Base-by-base conservation (phyloP, 1,140 invertebrate genomes). In the Eurosta solidaginis region DNA sequence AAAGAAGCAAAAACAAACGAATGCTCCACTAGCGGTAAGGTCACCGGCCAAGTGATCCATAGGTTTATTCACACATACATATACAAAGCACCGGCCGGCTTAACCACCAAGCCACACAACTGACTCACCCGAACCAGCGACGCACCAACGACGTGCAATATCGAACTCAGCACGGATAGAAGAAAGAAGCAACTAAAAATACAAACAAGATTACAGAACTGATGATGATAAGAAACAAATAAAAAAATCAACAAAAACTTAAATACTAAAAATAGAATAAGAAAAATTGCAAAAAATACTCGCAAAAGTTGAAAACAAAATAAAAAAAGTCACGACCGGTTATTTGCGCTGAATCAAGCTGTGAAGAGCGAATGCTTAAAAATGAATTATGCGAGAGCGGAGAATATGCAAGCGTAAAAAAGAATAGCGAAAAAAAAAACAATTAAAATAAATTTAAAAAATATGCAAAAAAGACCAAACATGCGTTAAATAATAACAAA, bases 191-290 rank as follows among this genome's bases (percentile, higher is more conserved):
- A n/a, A n/a, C n/a, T n/a, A n/a, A 68, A 68, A 6, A 20, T 5
- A 40, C 59, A 42, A 68, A 68, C 27, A 40, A 68, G 36, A 68
- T 68, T 68, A 68, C 59, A 68, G 33, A 36, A 22, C 9, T 9
- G 27, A 42, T n/a, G n/a, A n/a, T n/a, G n/a, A n/a, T n/a, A n/a
- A 20, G 22, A 68, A 68, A 68, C 20, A 68, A 40, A 68, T 68
- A 42, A 68, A n/a, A n/a, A 68, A 42, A 17, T 20, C 17, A 68
- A 68, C 59, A 22, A 10, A 36, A 68, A 20, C 33, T 68, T 68
- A 68, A 68, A 54, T 54, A 68, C 59, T 68, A 42, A 68, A 68
- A 68, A 68, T 68, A 68, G 59, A 68, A 68, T 10, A 25, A 68
- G 59, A 68, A 68, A 68, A 1, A 33, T 68, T 42, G 29, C 59